A percentile compares a stretch with the other conserved stretches of the same genome.
Conservation (phyloP, 2,888 invertebrate species). For the Belgica antarctica region DNA sequence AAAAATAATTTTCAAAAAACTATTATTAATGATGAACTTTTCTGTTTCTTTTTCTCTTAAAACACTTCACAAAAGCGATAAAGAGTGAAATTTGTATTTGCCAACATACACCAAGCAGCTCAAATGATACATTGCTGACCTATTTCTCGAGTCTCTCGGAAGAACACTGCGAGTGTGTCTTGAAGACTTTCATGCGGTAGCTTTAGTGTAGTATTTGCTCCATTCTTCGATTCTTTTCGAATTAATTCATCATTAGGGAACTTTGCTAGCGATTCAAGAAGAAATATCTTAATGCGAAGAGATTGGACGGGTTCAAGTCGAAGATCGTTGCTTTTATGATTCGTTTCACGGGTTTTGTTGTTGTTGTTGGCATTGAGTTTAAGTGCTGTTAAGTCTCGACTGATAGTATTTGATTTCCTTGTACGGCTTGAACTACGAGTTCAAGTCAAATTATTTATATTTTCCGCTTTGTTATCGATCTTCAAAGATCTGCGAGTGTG, state of each 20-base stretch:
- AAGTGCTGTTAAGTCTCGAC: neutral
- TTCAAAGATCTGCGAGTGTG: neutral
- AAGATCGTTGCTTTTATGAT: too few species aligned
- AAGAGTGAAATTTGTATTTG: neutral
- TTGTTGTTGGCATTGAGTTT: neutral
- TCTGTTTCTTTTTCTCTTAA: neutral
- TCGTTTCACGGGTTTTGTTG: neutral
- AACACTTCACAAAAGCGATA: slow-evolving; percentile 5
- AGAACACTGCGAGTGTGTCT: too few species aligned
- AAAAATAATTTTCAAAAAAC: slow-evolving; percentile 16
- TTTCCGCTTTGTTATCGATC: slow-evolving; percentile 25
- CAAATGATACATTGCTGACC: neutral
- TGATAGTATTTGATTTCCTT: neutral
- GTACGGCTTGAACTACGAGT: neutral
- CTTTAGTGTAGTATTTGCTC: neutral
- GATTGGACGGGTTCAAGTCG: neutral
- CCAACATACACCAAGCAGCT: neutral
- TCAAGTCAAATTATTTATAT: slow-evolving; percentile 25
- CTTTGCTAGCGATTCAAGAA: slow-evolving; percentile 1
- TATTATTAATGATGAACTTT: slow-evolving; percentile 10
- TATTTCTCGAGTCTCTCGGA: neutral
- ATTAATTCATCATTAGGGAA: slow-evolving; percentile 24
- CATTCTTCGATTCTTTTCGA: slow-evolving; percentile 4
- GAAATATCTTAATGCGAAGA: too few species aligned
- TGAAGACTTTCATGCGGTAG: neutral